phyloP scores from a whole-genome alignment of 2,113 vertebrate genomes.

The Crotalus tigris region DNA sequence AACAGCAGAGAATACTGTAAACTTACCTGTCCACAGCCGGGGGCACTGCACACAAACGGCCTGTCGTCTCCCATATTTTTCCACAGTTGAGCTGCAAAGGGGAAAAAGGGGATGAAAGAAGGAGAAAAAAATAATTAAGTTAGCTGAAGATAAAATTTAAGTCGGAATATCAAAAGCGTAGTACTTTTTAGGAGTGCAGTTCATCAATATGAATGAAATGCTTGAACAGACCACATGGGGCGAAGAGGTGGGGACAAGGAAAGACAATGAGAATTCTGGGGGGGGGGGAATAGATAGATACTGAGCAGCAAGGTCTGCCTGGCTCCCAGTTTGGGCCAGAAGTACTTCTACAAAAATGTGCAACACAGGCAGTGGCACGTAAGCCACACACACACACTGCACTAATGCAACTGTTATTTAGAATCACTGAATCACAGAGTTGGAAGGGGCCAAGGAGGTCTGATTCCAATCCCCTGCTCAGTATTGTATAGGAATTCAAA shows the following conservation, averaged over 20 bases:
- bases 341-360: not conserved
- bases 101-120: slow-evolving; percentile 26
- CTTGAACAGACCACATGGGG: not conserved
- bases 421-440: not conserved
- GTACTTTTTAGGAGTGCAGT: slow-evolving; percentile 37
- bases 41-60: slow-evolving; percentile 95
- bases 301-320: not conserved
- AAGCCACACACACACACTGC: not conserved
- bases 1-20: slow-evolving; percentile 64
- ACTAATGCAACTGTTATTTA: not conserved
- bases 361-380: not conserved
- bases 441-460: not conserved
- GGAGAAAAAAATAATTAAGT: slow-evolving; percentile 58
- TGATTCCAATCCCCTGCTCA: not conserved
- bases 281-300: not conserved
- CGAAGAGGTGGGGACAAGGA: not conserved
- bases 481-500: not conserved
- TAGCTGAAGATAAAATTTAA: slow-evolving; percentile 4
- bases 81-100: slow-evolving; percentile 60
- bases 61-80: slow-evolving; percentile 92
- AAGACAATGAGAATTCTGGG: not conserved
- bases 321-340: not conserved
- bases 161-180: slow-evolving; percentile 11
- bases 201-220: slow-evolving; percentile 34
- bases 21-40: slow-evolving; percentile 97